These are phyloP conservation scores for Brachionus plicatilis DNA, from an alignment of 1,140 invertebrate species.

Conservation along the genomic window DNA sequence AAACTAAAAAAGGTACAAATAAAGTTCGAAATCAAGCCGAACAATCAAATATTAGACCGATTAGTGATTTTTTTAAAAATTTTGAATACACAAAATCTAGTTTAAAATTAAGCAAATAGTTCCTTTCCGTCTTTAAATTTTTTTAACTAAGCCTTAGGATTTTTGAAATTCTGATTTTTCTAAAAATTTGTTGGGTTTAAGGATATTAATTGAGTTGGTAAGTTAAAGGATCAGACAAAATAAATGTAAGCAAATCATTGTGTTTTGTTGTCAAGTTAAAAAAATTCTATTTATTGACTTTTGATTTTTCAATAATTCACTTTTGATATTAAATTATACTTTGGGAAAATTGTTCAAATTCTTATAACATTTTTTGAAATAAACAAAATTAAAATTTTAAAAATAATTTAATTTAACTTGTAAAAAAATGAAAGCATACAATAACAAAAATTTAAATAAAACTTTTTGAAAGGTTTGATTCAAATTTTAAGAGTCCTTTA, in stretches of 20 bases:
- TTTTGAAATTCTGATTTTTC: too few species aligned
- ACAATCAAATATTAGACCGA: background rate
- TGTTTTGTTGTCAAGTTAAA: too few species aligned
- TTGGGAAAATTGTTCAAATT: background rate
- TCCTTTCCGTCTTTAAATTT: background rate
- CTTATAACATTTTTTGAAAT: background rate
- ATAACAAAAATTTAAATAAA: too few species aligned
- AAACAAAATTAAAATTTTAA: background rate
- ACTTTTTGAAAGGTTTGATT: too few species aligned
- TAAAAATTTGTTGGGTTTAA: too few species aligned
- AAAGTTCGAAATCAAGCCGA: background rate
- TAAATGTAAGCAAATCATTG: too few species aligned
- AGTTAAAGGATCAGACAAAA: too few species aligned
- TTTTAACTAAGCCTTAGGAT: too few species aligned
- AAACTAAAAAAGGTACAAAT: background rate
- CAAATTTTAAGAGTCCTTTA: too few species aligned
- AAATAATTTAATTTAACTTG: background rate
- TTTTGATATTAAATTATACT: background rate
- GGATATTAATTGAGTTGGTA: too few species aligned
- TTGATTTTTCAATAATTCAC: background rate
- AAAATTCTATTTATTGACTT: too few species aligned
- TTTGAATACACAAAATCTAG: background rate
- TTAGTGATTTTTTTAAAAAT: slow-evolving; percentile 21
- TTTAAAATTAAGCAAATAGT: slow-evolving; percentile 14
- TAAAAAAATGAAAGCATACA: too few species aligned